Evolutionary conservation across 92 coral and sea anemone genomes (phyloP).

Genomic region (Isaurus tuberculatus): DNA sequence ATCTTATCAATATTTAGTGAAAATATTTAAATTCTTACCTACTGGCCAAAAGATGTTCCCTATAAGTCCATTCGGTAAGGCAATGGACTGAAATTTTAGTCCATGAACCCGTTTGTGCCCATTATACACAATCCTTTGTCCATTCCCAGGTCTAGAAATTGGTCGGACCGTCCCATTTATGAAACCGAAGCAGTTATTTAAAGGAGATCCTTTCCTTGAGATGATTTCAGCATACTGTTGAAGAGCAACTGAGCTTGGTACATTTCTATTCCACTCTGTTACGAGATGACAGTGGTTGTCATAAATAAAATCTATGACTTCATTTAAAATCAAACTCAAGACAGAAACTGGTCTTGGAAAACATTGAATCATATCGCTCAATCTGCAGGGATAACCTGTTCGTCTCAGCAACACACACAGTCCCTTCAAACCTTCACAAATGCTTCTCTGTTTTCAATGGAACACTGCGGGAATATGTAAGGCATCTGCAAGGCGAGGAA

Average conservation of each 20-base stretch:
- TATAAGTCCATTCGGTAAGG: slow-evolving; percentile 34
- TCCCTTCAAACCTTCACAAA: slow-evolving; percentile 17
- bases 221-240: slow-evolving; percentile 34
- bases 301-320: neutral
- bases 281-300: slow-evolving; percentile 35
- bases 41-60: slow-evolving; percentile 32
- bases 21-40: slow-evolving; percentile 6
- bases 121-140: slow-evolving; percentile 29
- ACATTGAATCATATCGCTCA: slow-evolving; percentile 8
- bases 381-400: slow-evolving; percentile 26
- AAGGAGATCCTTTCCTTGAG: slow-evolving; percentile 26
- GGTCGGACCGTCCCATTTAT: slow-evolving; percentile 29
- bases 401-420: slow-evolving; percentile 21
- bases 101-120: slow-evolving; percentile 32
- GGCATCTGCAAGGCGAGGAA: slow-evolving; percentile 47
- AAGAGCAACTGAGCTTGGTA: slow-evolving; percentile 37
- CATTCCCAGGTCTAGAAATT: slow-evolving; percentile 27
- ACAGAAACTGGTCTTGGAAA: slow-evolving; percentile 36
- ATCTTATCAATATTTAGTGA: neutral
- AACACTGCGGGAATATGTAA: slow-evolving; percentile 11
- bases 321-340: slow-evolving; percentile 15
- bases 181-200: slow-evolving; percentile 25
- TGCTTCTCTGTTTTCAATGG: slow-evolving; percentile 31
- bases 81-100: slow-evolving; percentile 23
- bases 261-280: slow-evolving; percentile 37